These are phyloP conservation scores for Brachirus orientalis DNA, from an alignment of 2,113 vertebrate genomes.

Conservation along the genomic window DNA sequence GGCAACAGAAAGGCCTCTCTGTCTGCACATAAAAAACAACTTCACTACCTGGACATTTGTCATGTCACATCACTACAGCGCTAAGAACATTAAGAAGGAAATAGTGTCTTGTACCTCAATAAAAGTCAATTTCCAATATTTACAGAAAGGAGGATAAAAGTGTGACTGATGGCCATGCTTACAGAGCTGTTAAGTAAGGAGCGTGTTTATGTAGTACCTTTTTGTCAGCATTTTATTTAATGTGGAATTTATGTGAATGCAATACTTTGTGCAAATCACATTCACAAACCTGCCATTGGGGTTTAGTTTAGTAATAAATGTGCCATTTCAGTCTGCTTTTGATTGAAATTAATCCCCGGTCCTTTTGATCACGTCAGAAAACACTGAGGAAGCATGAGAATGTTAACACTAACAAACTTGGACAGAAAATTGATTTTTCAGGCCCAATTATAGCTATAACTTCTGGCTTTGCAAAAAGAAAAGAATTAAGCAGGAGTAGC, in stretches of 20 bases:
- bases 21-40: conserved; percentile 49
- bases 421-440: conserved; percentile 65
- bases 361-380: no score
- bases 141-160: conserved; percentile 8
- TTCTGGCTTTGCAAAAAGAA: conserved; percentile 58
- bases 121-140: conserved; percentile 42
- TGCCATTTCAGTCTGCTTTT: conserved; percentile 32
- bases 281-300: conserved; percentile 18
- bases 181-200: conserved; percentile 22
- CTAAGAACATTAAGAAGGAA: conserved; percentile 31
- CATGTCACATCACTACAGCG: conserved; percentile 40
- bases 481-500: conserved; percentile 50
- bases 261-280: conserved; percentile 38
- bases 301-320: conserved; percentile 51
- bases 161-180: conserved; percentile 35
- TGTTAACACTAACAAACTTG: conserved; percentile 68
- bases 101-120: conserved; percentile 18
- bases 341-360: conserved; percentile 31
- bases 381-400: no score
- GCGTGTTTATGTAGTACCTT: background rate
- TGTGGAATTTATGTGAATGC: conserved; percentile 34
- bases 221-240: conserved; percentile 37
- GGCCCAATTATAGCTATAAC: conserved; percentile 76
- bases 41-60: conserved; percentile 58
- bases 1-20: conserved; percentile 53